Percentiles rank a stretch among this genome's conserved stretches.
phyloP scores from a whole-genome alignment of 2,113 vertebrate species.

The Hydrochoerus hydrochaeris region DNA sequence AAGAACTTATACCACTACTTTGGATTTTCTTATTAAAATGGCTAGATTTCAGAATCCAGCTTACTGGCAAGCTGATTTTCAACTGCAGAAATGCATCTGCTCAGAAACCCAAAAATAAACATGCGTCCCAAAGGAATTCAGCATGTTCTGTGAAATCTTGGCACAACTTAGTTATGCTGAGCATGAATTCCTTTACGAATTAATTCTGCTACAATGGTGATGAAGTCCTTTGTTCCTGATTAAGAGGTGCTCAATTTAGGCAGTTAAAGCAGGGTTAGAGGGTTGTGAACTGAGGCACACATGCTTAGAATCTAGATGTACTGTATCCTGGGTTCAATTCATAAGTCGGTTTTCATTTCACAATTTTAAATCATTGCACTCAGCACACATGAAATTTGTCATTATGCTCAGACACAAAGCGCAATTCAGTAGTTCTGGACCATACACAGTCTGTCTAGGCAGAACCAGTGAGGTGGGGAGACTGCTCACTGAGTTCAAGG shows the following conservation, averaged over 20 bases:
- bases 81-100: constrained; percentile 68
- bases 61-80: constrained; percentile 72
- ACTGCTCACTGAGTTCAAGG: neutral
- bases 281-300: neutral
- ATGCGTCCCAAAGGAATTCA: constrained; percentile 51
- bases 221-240: neutral
- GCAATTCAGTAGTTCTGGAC: neutral
- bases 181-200: constrained; percentile 19
- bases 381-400: neutral
- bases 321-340: neutral
- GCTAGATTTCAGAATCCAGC: constrained; percentile 63
- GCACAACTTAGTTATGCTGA: neutral
- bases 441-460: neutral
- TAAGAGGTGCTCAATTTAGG: neutral
- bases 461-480: neutral
- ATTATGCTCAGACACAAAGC: neutral
- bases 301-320: neutral
- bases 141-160: constrained; percentile 49
- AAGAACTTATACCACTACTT: constrained; percentile 47
- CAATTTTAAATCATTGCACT: constrained; percentile 27
- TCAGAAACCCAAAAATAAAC: constrained; percentile 72
- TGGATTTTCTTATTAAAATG: constrained; percentile 61
- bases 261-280: neutral
- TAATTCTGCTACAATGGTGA: neutral
- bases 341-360: neutral